These are phyloP conservation scores for Ibycter americanus DNA, from an alignment of 2,797 vertebrate species.

Conservation along the genomic window DNA sequence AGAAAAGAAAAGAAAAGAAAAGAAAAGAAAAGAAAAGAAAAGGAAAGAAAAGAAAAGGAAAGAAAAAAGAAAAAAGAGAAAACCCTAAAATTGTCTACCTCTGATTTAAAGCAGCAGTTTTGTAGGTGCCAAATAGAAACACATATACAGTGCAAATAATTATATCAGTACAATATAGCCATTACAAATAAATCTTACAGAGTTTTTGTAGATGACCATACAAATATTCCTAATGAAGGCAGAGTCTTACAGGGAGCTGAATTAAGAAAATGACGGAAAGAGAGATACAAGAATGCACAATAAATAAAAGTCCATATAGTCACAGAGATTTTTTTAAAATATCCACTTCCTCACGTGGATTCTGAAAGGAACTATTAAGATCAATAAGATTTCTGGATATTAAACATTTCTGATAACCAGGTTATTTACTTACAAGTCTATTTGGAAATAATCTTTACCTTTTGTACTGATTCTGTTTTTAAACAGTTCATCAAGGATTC, in stretches of 20 bases:
- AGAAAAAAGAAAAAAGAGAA: too few relatives aligned
- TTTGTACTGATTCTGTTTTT: neutral
- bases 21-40: too few relatives aligned
- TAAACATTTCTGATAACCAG: neutral
- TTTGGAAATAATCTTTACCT: neutral
- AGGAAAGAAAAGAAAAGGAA: too few relatives aligned
- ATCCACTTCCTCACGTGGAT: fast-evolving
- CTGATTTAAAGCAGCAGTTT: neutral
- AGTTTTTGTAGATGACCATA: neutral
- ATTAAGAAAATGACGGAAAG: neutral
- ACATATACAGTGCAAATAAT: neutral
- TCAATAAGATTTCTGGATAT: neutral
- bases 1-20: too few relatives aligned
- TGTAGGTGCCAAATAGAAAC: neutral
- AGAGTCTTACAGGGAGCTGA: neutral
- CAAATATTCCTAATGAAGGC: neutral
- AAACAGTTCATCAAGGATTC: neutral
- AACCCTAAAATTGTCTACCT: neutral
- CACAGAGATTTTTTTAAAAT: neutral
- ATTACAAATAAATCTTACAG: neutral
- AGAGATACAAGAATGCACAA: neutral
- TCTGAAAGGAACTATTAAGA: neutral
- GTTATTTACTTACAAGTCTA: neutral
- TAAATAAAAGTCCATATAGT: neutral
- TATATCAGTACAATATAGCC: neutral